Percentiles rank a stretch among this genome's conserved stretches.
These are phyloP conservation scores for Lamproptera curius DNA, from an alignment of 2,888 invertebrate species.

Conservation along the genomic window DNA sequence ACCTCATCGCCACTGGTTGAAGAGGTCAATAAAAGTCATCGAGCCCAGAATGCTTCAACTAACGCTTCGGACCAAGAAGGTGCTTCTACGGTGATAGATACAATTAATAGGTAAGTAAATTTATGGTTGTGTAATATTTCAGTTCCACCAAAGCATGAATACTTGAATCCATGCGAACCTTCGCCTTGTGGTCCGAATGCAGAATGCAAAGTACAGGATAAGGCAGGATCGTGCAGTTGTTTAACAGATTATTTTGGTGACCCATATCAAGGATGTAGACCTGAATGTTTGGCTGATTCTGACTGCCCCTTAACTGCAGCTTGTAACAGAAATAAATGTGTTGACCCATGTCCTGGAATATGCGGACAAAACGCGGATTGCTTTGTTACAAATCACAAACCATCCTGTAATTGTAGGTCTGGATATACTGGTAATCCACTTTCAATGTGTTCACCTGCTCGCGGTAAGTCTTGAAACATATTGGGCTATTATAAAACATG, in stretches of 20 bases:
- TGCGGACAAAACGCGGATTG: conserved; percentile 84
- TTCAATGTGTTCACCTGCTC: conserved; percentile 58
- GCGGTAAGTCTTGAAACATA: conserved; percentile 45
- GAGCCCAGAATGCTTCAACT: conserved; percentile 74
- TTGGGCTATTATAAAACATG: not conserved
- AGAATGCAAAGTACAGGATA: conserved; percentile 84
- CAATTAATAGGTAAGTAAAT: conserved; percentile 58
- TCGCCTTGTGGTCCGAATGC: conserved; percentile 85
- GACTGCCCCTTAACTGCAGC: conserved; percentile 81
- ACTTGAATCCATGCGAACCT: conserved; percentile 79
- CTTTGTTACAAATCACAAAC: conserved; percentile 81
- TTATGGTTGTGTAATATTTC: conserved; percentile 58
- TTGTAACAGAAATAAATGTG: conserved; percentile 82
- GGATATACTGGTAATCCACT: conserved; percentile 84
- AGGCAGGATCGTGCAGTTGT: conserved; percentile 85
- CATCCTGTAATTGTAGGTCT: conserved; percentile 78
- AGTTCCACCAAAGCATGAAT: conserved; percentile 65
- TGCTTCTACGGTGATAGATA: conserved; percentile 68
- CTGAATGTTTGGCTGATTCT: conserved; percentile 81
- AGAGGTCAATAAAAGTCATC: conserved; percentile 70
- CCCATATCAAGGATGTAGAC: conserved; percentile 85
- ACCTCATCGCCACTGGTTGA: conserved; percentile 59
- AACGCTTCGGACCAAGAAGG: conserved; percentile 74
- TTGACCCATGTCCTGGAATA: conserved; percentile 83
- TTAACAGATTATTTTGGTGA: conserved; percentile 85